A percentile compares a stretch with the other conserved stretches of the same genome.
These are phyloP conservation scores for Pterocles burchelli DNA, from an alignment of 2,113 vertebrate genomes.

Conservation along the genomic window DNA sequence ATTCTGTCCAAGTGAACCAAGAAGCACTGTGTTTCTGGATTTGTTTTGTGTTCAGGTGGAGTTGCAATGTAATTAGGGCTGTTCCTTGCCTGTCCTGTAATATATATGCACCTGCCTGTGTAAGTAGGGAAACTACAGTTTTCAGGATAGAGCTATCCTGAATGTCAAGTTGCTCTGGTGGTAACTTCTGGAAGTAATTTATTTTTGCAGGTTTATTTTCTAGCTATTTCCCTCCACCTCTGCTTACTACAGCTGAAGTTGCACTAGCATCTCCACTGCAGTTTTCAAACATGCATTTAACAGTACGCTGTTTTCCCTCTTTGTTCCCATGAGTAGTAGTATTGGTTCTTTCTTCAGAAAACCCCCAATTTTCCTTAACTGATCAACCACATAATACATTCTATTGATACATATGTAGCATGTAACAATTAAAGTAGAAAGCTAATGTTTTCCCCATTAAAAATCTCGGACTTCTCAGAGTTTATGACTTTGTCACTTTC, in stretches of 20 bases:
- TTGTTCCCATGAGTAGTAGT: not conserved
- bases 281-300: not conserved
- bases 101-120: not conserved
- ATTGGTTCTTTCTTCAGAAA: not conserved
- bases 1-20: not conserved
- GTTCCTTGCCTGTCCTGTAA: not conserved
- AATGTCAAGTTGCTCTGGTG: not conserved
- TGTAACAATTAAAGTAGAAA: not conserved
- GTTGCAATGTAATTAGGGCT: not conserved
- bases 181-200: not conserved
- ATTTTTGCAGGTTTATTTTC: not conserved
- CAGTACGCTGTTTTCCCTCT: not conserved
- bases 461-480: not conserved
- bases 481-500: not conserved
- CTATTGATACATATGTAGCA: not conserved
- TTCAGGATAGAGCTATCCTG: not conserved
- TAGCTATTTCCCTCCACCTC: not conserved
- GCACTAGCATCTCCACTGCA: not conserved
- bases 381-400: not conserved
- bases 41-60: not conserved
- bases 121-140: not conserved
- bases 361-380: not conserved
- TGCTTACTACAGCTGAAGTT: not conserved
- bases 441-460: not conserved
- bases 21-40: not conserved